Conservation (phyloP, 2,113 vertebrate genomes). For the Elanoides forficatus region DNA sequence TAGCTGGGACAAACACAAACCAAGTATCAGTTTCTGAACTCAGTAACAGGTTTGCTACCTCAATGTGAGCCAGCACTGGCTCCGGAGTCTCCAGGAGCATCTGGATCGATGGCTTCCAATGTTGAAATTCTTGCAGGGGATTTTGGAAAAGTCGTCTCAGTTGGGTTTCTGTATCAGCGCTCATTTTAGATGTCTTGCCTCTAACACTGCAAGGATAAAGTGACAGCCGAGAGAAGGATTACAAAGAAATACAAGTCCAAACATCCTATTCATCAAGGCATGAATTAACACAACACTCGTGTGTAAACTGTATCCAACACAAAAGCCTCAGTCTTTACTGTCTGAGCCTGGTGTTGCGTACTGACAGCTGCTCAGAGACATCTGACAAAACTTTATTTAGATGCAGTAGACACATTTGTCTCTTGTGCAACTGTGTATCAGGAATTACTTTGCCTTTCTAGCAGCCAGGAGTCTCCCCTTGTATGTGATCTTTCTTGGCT, state of each 20-base stretch:
- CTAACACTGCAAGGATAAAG: conserved; percentile 76
- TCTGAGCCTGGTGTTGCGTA: not conserved
- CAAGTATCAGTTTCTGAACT: not conserved
- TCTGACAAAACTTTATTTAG: not conserved
- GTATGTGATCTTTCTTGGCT: not conserved
- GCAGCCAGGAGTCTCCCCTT: not conserved
- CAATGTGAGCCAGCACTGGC: conserved; percentile 77
- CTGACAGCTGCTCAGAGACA: conserved; percentile 34
- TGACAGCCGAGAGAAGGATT: not conserved
- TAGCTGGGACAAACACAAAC: not conserved
- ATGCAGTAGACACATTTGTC: not conserved
- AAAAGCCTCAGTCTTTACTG: conserved; percentile 7
- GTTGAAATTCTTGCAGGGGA: conserved; percentile 75
- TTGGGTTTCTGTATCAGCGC: conserved; percentile 64
- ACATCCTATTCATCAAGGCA: not conserved
- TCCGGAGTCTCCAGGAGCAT: conserved; percentile 80
- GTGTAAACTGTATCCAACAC: not conserved
- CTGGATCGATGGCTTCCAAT: conserved; percentile 79
- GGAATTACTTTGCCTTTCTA: not conserved
- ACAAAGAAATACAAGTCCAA: not conserved
- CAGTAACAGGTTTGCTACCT: conserved; percentile 71
- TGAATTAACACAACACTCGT: not conserved
- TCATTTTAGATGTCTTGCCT: conserved; percentile 74
- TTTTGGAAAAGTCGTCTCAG: conserved; percentile 80
- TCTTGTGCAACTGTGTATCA: not conserved